Base-by-base conservation (phyloP, 2,113 vertebrate genomes). In the Triplophysa rosa region DNA sequence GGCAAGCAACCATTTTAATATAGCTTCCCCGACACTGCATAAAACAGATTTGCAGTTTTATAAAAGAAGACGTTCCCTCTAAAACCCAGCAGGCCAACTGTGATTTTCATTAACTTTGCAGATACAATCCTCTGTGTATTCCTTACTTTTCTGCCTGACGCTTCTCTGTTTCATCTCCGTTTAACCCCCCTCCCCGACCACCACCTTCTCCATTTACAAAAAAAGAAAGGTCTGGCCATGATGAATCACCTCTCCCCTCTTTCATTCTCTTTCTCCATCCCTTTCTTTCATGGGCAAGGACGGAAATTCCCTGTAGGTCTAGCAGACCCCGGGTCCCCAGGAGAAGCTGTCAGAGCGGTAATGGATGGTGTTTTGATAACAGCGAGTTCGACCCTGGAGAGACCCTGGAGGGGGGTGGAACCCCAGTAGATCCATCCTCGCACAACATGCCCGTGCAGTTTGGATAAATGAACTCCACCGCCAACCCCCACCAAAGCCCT, bases 281-380 rank as follows among this genome's bases (percentile, higher is more conserved):
- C 72, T 71, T 81, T 74, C 69, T 77, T 62, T 45, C 56, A 33
- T 66, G 90, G 91, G 89, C 89, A 90, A 90, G 87, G 85, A 92
- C 77, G 88, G 92, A 89, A 90, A 93, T 91, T 90, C 91, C 92
- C 90, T 63, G 77, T 37, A 59, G 81, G 78, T 75, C 78, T 79
- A 70, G 49, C 63, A 74, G 84, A 77, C 47, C 69, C 79, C 45
- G 7, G 81, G 78, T 78, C 78, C 75, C 91, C 90, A 90, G 71
- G 82, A 84, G 87, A 67, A 83, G 88, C 94, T 95, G 93, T 95
- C 93, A 91, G 85, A 59, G 88, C 87, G 83, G 86, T 94, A 95
- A 96, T 91, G 94, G 94, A 96, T 95, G 93, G 92, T 93, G 93
- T 94, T 95, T 96, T 95, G 93, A 89, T 93, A 93, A 88, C 89